phyloP scores from a whole-genome alignment of 2,888 invertebrate species.

The Lasioglossum morio region DNA sequence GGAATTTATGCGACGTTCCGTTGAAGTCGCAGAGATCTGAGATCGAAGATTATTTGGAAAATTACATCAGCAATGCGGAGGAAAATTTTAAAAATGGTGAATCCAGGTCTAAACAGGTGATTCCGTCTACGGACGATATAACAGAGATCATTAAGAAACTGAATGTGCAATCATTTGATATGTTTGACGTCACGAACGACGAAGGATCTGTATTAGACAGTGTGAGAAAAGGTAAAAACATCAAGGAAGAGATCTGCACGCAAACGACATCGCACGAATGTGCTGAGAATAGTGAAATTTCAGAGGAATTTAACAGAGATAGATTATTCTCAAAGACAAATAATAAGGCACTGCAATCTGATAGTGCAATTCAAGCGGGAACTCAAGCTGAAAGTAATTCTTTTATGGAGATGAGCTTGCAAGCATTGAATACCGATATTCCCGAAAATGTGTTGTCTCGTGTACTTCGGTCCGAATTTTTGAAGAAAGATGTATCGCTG shows the following conservation, averaged over 20 bases:
- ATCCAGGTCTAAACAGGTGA: neutral
- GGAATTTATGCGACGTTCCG: neutral
- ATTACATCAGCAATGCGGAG: slow-evolving; percentile 19
- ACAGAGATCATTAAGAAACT: slow-evolving; percentile 60
- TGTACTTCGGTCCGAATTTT: slow-evolving; percentile 73
- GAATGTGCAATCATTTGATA: slow-evolving; percentile 49
- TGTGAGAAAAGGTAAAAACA: neutral
- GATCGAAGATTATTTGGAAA: slow-evolving; percentile 38
- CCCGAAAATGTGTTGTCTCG: slow-evolving; percentile 55
- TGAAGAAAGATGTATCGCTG: slow-evolving; percentile 66
- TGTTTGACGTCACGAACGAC: slow-evolving; percentile 24
- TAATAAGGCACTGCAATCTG: neutral
- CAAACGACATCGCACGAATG: slow-evolving; percentile 3
- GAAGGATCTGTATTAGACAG: neutral
- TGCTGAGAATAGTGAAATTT: neutral
- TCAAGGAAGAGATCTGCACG: slow-evolving; percentile 8
- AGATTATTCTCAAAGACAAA: neutral
- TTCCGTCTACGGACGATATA: slow-evolving; percentile 55
- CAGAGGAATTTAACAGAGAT: neutral
- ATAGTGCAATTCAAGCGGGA: slow-evolving; percentile 44
- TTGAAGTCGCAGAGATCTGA: neutral
- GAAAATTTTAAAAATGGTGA: neutral
- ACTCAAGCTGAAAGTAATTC: slow-evolving; percentile 24
- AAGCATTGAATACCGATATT: slow-evolving; percentile 45
- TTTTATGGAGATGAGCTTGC: slow-evolving; percentile 65